These are phyloP conservation scores for Aporrectodea caliginosa DNA, from an alignment of 1,140 invertebrate genomes.

Conservation along the genomic window DNA sequence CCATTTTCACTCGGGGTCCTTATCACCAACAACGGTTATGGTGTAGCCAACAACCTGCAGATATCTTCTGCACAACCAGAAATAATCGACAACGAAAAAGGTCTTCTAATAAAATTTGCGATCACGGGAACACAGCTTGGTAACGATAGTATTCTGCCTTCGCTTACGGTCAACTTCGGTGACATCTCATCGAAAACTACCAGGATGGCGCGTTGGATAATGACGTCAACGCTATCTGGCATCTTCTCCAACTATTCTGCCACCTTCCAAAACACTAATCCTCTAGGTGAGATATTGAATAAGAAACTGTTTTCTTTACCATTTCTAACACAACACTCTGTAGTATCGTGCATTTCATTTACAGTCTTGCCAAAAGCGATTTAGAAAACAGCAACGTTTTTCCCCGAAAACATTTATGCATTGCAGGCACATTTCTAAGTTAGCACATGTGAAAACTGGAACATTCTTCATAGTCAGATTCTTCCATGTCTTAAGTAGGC, in stretches of 20 bases:
- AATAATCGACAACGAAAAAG: constrained; percentile 43
- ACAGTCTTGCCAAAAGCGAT: too few relatives aligned
- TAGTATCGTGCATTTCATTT: too few relatives aligned
- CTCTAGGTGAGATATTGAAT: too few relatives aligned
- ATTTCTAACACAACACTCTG: too few relatives aligned
- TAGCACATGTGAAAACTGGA: too few relatives aligned
- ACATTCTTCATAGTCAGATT: too few relatives aligned
- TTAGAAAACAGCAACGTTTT: too few relatives aligned
- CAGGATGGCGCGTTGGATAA: constrained; percentile 38
- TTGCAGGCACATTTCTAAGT: too few relatives aligned
- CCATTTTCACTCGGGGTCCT: constrained; percentile 39
- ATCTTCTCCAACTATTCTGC: constrained; percentile 39
- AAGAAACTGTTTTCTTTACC: too few relatives aligned
- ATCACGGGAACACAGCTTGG: constrained; percentile 38
- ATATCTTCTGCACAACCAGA: constrained; percentile 43
- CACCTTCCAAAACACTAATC: constrained; percentile 42
- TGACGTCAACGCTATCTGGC: constrained; percentile 38
- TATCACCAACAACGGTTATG: constrained; percentile 38
- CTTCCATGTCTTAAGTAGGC: too few relatives aligned
- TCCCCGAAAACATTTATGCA: too few relatives aligned
- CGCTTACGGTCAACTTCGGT: constrained; percentile 38
- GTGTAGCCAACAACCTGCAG: constrained; percentile 36
- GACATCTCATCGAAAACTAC: constrained; percentile 36
- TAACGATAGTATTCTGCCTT: constrained; percentile 31
- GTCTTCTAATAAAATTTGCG: constrained; percentile 39